These are phyloP conservation scores for Leptogaster cylindrica DNA, from an alignment of 2,888 invertebrate genomes.

Conservation along the genomic window DNA sequence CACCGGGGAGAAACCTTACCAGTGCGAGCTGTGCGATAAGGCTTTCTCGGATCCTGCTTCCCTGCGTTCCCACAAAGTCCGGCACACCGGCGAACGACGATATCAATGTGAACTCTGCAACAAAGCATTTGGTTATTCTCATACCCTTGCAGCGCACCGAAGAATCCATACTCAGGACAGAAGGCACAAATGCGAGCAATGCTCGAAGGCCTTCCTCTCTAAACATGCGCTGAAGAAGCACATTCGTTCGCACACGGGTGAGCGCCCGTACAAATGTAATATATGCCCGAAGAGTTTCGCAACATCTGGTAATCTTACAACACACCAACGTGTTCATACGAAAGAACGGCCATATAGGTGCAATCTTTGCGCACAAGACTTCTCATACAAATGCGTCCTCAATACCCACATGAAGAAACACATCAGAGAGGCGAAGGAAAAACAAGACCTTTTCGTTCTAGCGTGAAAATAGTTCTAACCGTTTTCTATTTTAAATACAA, in stretches of 20 bases:
- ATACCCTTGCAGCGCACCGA: constrained; percentile 41
- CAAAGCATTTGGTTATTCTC: constrained; percentile 44
- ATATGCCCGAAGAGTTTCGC: constrained; percentile 41
- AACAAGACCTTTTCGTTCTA: no score
- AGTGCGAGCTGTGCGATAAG: constrained; percentile 43
- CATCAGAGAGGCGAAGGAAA: no score
- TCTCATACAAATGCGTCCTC: constrained; percentile 41
- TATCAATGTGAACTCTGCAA: constrained; percentile 46
- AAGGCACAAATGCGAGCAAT: constrained; percentile 40
- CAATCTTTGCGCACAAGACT: constrained; percentile 28
- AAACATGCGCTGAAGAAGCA: constrained; percentile 42
- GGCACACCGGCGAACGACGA: constrained; percentile 43
- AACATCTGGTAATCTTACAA: constrained; percentile 43
- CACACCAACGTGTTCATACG: constrained; percentile 43
- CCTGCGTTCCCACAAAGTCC: constrained; percentile 44
- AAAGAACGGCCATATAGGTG: constrained; percentile 42
- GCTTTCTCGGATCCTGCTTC: constrained; percentile 45
- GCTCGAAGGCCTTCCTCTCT: constrained; percentile 43
- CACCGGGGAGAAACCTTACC: constrained; percentile 46
- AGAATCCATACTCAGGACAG: constrained; percentile 44
- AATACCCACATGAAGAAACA: constrained; percentile 45
- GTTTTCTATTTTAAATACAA: no score
- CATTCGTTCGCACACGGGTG: constrained; percentile 46
- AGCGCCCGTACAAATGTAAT: constrained; percentile 43
- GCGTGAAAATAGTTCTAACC: no score